phyloP scores from a whole-genome alignment of 2,888 invertebrate genomes.

The Iselma pallidipennis region DNA sequence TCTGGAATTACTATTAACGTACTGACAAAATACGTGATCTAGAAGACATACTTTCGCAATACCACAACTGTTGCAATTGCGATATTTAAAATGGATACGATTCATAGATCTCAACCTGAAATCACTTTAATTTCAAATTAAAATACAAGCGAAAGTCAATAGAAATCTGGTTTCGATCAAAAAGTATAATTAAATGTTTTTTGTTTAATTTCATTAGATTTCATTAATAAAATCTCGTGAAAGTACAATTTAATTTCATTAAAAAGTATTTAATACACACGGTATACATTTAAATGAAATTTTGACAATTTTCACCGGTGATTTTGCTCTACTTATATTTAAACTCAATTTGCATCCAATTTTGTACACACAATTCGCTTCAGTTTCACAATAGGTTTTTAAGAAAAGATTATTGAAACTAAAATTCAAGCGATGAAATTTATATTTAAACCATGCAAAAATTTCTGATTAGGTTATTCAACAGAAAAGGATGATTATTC shows the following conservation, averaged over 20 bases:
- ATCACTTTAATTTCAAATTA: neutral
- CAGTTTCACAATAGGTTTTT: neutral
- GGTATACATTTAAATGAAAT: too few species aligned
- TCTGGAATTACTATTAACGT: neutral
- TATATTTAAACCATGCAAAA: too few species aligned
- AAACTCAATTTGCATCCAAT: neutral
- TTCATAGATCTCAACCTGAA: too few species aligned
- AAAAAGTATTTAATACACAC: neutral
- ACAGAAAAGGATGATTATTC: too few species aligned
- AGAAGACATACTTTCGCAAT: slow-evolving; percentile 17
- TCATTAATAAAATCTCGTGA: too few species aligned
- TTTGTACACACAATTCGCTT: neutral
- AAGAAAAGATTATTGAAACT: too few species aligned
- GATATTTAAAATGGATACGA: neutral
- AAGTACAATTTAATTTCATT: neutral
- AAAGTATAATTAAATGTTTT: neutral
- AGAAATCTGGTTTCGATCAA: neutral
- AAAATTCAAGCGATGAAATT: too few species aligned
- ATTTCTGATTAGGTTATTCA: too few species aligned
- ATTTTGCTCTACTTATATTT: too few species aligned
- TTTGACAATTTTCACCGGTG: neutral
- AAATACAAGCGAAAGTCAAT: slow-evolving; percentile 1
- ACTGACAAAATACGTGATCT: slow-evolving; percentile 15
- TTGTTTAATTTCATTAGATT: too few species aligned
- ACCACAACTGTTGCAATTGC: slow-evolving; percentile 1